phyloP scores from a whole-genome alignment of 2,888 invertebrate genomes.

The Perizoma affinitatum region DNA sequence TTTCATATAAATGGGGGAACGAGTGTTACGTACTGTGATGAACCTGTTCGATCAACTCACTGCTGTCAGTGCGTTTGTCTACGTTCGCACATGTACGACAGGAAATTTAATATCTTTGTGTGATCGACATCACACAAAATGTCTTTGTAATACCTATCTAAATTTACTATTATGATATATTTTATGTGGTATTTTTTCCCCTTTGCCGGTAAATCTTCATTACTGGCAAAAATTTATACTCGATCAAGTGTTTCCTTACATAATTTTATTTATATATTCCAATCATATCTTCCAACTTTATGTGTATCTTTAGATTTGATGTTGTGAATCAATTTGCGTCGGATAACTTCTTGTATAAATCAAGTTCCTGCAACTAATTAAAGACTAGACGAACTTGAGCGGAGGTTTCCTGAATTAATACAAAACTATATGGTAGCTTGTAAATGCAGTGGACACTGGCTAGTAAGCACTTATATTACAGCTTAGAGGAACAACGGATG shows the following conservation, averaged over 20 bases:
- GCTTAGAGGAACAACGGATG: conserved; percentile 1
- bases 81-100: conserved; percentile 42
- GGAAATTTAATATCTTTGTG: too few relatives aligned
- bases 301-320: conserved; percentile 8
- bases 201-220: too few relatives aligned
- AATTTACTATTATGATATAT: too few relatives aligned
- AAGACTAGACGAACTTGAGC: conserved; percentile 31
- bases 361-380: conserved; percentile 38
- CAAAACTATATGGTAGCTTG: conserved; percentile 22
- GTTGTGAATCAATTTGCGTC: conserved; percentile 34
- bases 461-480: not conserved
- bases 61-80: conserved; percentile 37
- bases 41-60: conserved; percentile 57
- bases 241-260: too few relatives aligned
- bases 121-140: too few relatives aligned
- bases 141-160: too few relatives aligned
- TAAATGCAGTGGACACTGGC: too few relatives aligned
- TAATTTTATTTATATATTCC: too few relatives aligned
- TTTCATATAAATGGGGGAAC: conserved; percentile 65
- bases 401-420: conserved; percentile 18
- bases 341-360: conserved; percentile 47
- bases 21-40: conserved; percentile 47
- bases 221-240: too few relatives aligned
- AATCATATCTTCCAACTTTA: not conserved
- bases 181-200: too few relatives aligned